A percentile compares a stretch with the other conserved stretches of the same genome.
Evolutionary conservation across 2,888 invertebrate species (phyloP).

Genomic region (Chrysina gloriosa): DNA sequence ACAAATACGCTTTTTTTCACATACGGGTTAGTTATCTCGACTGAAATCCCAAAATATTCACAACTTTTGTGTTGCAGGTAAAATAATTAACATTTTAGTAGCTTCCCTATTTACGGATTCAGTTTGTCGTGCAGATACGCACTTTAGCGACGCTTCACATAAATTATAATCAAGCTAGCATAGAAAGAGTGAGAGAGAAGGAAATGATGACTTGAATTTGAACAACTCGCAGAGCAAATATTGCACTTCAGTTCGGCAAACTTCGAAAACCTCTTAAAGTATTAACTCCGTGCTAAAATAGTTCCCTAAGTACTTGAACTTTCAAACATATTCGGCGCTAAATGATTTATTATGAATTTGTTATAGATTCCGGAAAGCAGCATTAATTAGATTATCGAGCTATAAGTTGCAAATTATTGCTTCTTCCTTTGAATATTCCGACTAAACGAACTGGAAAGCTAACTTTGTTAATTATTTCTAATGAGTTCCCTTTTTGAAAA

Average conservation of each 20-base stretch:
- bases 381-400: conserved; percentile 39
- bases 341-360: conserved; percentile 52
- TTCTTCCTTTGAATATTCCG: not conserved
- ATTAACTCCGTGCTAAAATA: conserved; percentile 56
- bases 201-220: conserved; percentile 57
- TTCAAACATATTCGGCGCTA: conserved; percentile 48
- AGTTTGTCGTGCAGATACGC: conserved; percentile 52
- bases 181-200: conserved; percentile 42
- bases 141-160: conserved; percentile 57
- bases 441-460: conserved; percentile 9
- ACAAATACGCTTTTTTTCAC: too few species aligned
- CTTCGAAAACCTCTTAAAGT: conserved; percentile 54
- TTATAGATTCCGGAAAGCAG: conserved; percentile 37
- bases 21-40: not conserved
- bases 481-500: conserved; percentile 31
- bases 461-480: conserved; percentile 22
- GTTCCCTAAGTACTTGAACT: conserved; percentile 53
- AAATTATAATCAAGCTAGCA: conserved; percentile 56
- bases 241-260: conserved; percentile 43
- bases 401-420: conserved; percentile 29
- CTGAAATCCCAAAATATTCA: conserved; percentile 28
- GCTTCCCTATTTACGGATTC: conserved; percentile 51
- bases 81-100: conserved; percentile 44
- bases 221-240: conserved; percentile 39
- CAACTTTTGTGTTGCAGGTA: conserved; percentile 6